These are phyloP conservation scores for Austrofundulus limnaeus DNA, from an alignment of 2,113 vertebrate genomes.

Conservation along the genomic window DNA sequence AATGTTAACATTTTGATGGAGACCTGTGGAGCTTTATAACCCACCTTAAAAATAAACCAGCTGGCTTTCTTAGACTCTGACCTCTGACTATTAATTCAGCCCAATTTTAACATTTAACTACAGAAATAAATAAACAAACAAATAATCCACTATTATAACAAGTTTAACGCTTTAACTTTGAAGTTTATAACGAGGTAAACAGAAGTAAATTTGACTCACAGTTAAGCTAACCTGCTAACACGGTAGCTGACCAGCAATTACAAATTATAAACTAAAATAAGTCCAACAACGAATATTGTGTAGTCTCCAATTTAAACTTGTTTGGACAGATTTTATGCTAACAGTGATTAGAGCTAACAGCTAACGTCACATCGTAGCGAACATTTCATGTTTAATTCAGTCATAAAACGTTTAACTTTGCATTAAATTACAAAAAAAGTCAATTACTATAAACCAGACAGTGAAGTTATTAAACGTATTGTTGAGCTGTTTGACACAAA, in stretches of 20 bases:
- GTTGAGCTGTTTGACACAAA: rapidly evolving
- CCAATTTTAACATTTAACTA: too few relatives aligned
- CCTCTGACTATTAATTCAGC: too few relatives aligned
- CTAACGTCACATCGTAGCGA: slow-evolving; percentile 9
- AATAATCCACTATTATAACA: neutral
- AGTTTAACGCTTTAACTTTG: too few relatives aligned
- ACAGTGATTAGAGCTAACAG: neutral
- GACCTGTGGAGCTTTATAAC: too few relatives aligned
- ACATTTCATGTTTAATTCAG: too few relatives aligned
- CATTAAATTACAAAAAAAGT: too few relatives aligned
- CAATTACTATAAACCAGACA: neutral
- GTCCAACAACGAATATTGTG: neutral
- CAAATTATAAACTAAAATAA: neutral
- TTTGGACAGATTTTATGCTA: rapidly evolving
- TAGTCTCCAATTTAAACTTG: neutral
- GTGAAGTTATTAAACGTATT: neutral
- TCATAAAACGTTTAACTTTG: too few relatives aligned
- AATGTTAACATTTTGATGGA: too few relatives aligned
- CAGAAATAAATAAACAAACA: neutral
- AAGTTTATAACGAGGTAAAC: neutral
- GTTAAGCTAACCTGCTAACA: slow-evolving; percentile 13
- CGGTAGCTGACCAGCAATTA: neutral
- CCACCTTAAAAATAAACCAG: too few relatives aligned
- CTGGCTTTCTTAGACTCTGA: too few relatives aligned
- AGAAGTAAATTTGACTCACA: neutral